Evolutionary conservation across 2,113 vertebrate genomes (phyloP), one percentile per base, ranked within the genome.

Genomic region (Neofelis nebulosa): DNA sequence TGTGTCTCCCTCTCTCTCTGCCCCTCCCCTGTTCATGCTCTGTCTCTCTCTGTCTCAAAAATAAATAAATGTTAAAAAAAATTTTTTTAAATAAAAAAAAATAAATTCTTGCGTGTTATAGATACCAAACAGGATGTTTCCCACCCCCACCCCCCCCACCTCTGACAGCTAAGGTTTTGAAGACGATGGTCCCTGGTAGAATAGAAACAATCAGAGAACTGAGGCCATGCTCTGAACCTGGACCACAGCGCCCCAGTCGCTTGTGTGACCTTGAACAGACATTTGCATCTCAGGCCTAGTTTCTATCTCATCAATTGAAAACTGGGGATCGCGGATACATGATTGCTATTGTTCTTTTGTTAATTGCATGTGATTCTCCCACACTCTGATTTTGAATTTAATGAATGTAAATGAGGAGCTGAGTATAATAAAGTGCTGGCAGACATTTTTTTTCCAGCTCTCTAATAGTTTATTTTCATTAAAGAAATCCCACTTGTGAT

Each of bases 291-390:
- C n/a, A 9, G 21, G 25, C 9, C 7, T 36, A 4, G 7, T 7
- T 78, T 55, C 29, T n/a, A 0, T 2, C 2, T 50, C 19, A 29
- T 33, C 57, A 80, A 4, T 36, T 61, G 61, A 36, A 61, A 41
- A 63, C 2, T 48, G 4, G 27, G 55, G 6, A 52, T 12, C 1
- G 7, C 15, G 29, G 31, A 55, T n/a, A 55, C 25, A 21, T 13
- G 87, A 81, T 33, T 94, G n/a, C 23, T 82, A 25, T 76, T 82
- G 29, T 69, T 94, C 48, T 55, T 63, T 68, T 52, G n/a, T 66
- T 9, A 78, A 57, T 50, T 94, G 19, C 52, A 50, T 82, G 11
- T 29, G 25, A 87, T 18, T 85, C 15, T 61, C 41, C 11, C 16
- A 50, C 4, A n/a, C 4, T 61, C 63, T 18, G 13, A 63, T 78